A percentile compares a stretch with the other conserved stretches of the same genome.
phyloP scores from a whole-genome alignment of 2,888 invertebrate genomes.

The Chelonus formosanus region DNA sequence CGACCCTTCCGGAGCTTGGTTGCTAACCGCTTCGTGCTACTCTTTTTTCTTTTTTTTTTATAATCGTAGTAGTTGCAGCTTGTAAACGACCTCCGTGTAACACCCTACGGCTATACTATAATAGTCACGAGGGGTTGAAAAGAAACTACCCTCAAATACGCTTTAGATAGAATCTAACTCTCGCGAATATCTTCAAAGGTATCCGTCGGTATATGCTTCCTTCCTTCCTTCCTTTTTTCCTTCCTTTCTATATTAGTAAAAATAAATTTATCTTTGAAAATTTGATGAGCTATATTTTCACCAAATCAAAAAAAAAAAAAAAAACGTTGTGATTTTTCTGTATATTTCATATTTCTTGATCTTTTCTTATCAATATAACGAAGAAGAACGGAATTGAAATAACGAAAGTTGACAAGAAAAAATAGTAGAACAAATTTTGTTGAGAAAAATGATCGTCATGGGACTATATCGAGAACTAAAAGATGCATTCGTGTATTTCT shows the following conservation, averaged over 20 bases:
- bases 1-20: slow-evolving; percentile 62
- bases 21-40: slow-evolving; percentile 38
- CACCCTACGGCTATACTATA: slow-evolving; percentile 46
- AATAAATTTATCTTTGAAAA: slow-evolving; percentile 8
- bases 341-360: too few relatives aligned
- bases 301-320: too few relatives aligned
- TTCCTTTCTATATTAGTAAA: slow-evolving; percentile 23
- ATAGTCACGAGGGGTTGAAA: slow-evolving; percentile 45
- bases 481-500: slow-evolving; percentile 21
- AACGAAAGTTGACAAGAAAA: too few relatives aligned
- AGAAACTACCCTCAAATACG: slow-evolving; percentile 35
- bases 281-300: too few relatives aligned
- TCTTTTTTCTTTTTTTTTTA: slow-evolving; percentile 20
- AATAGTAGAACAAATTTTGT: background rate
- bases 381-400: too few relatives aligned
- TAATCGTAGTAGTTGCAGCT: slow-evolving; percentile 21
- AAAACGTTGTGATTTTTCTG: too few relatives aligned
- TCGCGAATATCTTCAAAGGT: slow-evolving; percentile 43
- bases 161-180: slow-evolving; percentile 41
- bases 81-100: slow-evolving; percentile 29
- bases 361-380: too few relatives aligned
- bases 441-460: slow-evolving; percentile 2
- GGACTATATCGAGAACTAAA: background rate
- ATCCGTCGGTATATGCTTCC: slow-evolving; percentile 15
- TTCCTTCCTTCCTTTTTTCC: slow-evolving; percentile 4